These are phyloP conservation scores for Oriolus oriolus DNA, from an alignment of 2,113 vertebrate species.

Conservation along the genomic window DNA sequence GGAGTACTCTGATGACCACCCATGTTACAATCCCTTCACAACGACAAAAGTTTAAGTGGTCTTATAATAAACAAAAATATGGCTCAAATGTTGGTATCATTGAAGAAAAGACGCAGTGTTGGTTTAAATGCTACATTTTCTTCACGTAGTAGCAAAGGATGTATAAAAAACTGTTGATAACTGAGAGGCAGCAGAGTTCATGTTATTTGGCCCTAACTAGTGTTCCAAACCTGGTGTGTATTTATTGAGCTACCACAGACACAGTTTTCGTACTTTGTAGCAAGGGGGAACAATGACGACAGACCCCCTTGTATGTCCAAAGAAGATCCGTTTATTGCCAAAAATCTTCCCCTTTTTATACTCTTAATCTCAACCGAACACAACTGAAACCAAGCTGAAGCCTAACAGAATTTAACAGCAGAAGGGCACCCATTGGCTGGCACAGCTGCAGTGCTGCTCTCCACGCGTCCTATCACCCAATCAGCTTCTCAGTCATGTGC, in stretches of 20 bases:
- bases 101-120: not conserved
- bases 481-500: no score
- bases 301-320: no score
- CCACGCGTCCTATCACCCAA: no score
- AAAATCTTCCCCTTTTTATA: no score
- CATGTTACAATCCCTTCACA: not conserved
- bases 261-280: slow-evolving; percentile 30
- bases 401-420: no score
- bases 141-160: not conserved
- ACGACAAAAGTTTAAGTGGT: not conserved
- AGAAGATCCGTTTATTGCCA: no score
- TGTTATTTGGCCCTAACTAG: slow-evolving; percentile 1
- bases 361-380: no score
- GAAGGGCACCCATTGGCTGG: no score
- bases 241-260: not conserved
- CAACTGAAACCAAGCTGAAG: no score
- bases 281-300: no score
- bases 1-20: not conserved
- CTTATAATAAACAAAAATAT: not conserved
- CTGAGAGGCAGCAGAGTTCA: not conserved
- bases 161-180: not conserved
- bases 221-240: not conserved
- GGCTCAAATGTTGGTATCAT: not conserved
- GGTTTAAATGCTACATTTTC: not conserved
- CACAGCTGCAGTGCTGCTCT: no score